phyloP scores from a whole-genome alignment of 2,888 invertebrate genomes.

The Leucophenga maculata region DNA sequence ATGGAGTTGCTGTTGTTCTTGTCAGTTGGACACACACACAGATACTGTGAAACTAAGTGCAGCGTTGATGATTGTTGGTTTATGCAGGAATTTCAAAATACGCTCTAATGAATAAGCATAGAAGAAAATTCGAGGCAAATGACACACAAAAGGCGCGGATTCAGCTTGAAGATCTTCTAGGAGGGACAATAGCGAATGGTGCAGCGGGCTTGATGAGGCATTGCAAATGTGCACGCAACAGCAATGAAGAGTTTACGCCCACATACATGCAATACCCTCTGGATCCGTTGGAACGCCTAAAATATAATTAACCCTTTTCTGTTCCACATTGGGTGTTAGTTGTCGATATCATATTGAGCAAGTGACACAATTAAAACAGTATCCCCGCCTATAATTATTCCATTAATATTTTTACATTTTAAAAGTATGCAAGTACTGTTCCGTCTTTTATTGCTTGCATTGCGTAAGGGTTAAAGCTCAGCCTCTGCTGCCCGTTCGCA shows the following conservation, averaged over 20 bases:
- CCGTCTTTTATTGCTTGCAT: not conserved
- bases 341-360: no score
- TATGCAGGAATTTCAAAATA: constrained; percentile 42
- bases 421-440: no score
- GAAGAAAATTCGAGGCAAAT: not conserved
- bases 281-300: not conserved
- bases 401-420: no score
- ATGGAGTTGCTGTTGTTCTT: constrained; percentile 6
- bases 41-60: not conserved
- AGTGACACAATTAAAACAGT: no score
- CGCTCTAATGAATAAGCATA: constrained; percentile 8
- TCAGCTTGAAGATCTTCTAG: constrained; percentile 36
- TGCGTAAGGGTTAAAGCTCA: constrained; percentile 36
- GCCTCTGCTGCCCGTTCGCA: no score
- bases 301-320: constrained; percentile 11
- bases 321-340: not conserved
- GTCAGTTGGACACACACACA: not conserved
- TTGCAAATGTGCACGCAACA: constrained; percentile 20
- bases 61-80: constrained; percentile 53
- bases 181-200: not conserved
- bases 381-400: no score
- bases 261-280: not conserved
- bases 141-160: constrained; percentile 44
- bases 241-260: constrained; percentile 4
- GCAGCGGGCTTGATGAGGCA: constrained; percentile 16